Conservation (phyloP, 2,113 vertebrate genomes). For the Arenaria interpres region DNA sequence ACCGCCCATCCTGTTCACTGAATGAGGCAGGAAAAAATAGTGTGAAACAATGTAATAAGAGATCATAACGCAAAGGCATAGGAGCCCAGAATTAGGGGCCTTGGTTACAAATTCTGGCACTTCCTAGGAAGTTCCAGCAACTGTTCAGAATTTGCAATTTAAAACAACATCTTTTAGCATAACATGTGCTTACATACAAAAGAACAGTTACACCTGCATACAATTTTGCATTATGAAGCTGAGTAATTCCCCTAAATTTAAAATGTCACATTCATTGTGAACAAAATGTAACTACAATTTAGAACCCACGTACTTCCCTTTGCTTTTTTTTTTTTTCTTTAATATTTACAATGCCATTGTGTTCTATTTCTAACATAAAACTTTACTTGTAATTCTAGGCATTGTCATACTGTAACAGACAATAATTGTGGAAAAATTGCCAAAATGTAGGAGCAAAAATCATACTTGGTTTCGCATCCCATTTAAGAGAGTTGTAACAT, state of each 20-base stretch:
- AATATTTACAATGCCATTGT: slow-evolving; percentile 43
- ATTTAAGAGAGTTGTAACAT: not conserved
- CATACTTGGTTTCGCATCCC: not conserved
- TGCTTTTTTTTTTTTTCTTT: not conserved
- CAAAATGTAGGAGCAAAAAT: not conserved
- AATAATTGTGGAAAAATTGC: not conserved
- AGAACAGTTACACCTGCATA: slow-evolving; percentile 37
- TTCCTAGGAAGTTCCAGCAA: slow-evolving; percentile 59
- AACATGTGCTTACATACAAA: slow-evolving; percentile 1
- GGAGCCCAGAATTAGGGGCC: not conserved
- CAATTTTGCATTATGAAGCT: slow-evolving; percentile 29
- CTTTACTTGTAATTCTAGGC: not conserved
- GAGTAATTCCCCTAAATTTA: slow-evolving; percentile 30
- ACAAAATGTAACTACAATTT: slow-evolving; percentile 16
- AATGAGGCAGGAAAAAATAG: slow-evolving; percentile 65
- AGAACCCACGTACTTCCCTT: slow-evolving; percentile 17
- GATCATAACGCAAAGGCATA: slow-evolving; percentile 4
- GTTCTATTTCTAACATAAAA: slow-evolving; percentile 23
- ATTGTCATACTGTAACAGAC: not conserved
- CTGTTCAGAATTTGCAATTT: slow-evolving; percentile 31
- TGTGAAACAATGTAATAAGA: slow-evolving; percentile 64
- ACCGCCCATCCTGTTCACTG: slow-evolving; percentile 48
- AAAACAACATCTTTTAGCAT: slow-evolving; percentile 6
- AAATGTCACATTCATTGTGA: slow-evolving; percentile 12
- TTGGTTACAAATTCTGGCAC: not conserved